These are phyloP conservation scores for Acleris literana DNA, from an alignment of 2,888 invertebrate genomes.

Conservation along the genomic window DNA sequence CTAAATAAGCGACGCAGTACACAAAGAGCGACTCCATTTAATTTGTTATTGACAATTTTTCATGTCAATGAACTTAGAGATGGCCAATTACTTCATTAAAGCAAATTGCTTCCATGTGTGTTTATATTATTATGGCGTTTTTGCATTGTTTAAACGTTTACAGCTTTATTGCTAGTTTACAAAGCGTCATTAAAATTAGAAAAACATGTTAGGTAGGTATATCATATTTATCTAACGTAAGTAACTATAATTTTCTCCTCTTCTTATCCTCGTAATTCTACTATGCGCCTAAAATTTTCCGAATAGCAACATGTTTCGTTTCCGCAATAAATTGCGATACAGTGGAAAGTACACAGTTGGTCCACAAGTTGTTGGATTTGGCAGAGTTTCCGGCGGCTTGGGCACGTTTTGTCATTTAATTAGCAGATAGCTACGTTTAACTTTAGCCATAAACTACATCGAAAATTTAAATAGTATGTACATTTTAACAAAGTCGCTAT, in stretches of 20 bases:
- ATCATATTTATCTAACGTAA: too few species aligned
- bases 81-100: conserved; percentile 4
- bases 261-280: neutral
- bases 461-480: too few species aligned
- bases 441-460: too few species aligned
- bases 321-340: conserved; percentile 2
- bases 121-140: conserved; percentile 1
- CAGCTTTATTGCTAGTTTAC: too few species aligned
- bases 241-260: too few species aligned
- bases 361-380: conserved; percentile 27
- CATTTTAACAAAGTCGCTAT: too few species aligned
- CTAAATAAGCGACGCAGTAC: conserved; percentile 70
- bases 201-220: too few species aligned
- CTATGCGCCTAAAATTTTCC: conserved; percentile 4
- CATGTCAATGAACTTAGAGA: conserved; percentile 64
- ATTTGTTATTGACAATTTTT: conserved; percentile 73
- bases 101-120: conserved; percentile 20
- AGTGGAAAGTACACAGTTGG: conserved; percentile 4
- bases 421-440: too few species aligned
- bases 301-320: conserved; percentile 20
- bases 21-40: conserved; percentile 54
- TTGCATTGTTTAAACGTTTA: neutral
- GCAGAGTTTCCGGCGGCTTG: conserved; percentile 13
- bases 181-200: too few species aligned
- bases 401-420: conserved; percentile 8